Base-by-base conservation (phyloP, 2,113 vertebrate genomes). In the Vulpes ferrilata region DNA sequence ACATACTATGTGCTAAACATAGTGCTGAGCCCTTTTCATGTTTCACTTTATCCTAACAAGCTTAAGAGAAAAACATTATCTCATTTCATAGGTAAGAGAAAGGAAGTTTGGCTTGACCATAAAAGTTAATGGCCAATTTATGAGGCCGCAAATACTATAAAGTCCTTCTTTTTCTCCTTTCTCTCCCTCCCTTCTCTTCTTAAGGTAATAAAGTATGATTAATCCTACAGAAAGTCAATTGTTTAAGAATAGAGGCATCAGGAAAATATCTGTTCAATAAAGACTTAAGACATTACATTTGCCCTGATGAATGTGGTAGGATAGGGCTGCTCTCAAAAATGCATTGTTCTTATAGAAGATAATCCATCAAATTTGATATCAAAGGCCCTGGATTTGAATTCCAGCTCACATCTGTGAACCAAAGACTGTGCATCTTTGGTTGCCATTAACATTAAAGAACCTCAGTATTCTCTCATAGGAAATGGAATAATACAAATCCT, bases 201-300 rank as follows among this genome's bases (percentile, higher is more conserved):
- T 67, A 90, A 90, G 48, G 73, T 51, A 7, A 83, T 64, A 88
- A 93, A 85, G 76, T 95, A 59, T 51, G 78, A 89, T 62, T 43
- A 43, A 43, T 7, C 20, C 17, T 32, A 48, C 15, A 84, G 76
- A 95, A 93, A 88, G 22, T 51, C 62, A 97, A 27, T 25, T 91
- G 65, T 95, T 88, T 94, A 67, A 94, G 35, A 76, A 87, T 6
- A 93, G 51, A 96, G 81, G 60, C 9, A 94, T 16, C 51, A 30
- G 53, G 35, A 51, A 93, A 92, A 94, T 7, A 59, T 91, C 79
- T 88, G 27, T n/a, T 19, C 35, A 76, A 59, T 59, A 30, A 78
- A 91, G n/a, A 30, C 35, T 78, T 17, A 81, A 5, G 27, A 85
- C 59, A 81, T 6, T 53, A n/a, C 43, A 71, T 85, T 86, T 85